Evolutionary conservation across 2,888 invertebrate species (phyloP), one percentile per base, ranked within the genome.

Genomic region (Andrena bucephala): DNA sequence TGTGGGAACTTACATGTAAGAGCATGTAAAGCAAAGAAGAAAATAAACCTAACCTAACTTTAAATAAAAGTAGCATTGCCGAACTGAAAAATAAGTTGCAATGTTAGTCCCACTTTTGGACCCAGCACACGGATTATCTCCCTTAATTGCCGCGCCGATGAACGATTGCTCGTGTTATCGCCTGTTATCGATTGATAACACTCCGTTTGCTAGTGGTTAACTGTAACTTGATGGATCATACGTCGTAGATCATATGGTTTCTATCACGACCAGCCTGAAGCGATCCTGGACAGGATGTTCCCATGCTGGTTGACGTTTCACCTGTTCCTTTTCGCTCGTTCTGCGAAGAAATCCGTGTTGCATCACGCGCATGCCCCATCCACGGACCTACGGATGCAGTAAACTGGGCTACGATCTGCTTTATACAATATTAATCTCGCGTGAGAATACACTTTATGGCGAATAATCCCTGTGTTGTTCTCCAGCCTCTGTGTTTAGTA

Each of bases 271-370:
- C 87, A 72, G 90, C 92, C 88, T 81, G 78, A 77, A 87, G 87
- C 87, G 77, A 90, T 90, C 83, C 86, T 77, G 81, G 88, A 85
- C 92, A 92, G 93, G 92, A 92, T 90, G 90, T 93, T 93, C 92
- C 90, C 92, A 93, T 92, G 90, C 85, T 80, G 89, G 86, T 86
- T 84, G 83, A 78, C 80, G 76, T 73, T 85, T 73, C 81, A 83
- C 85, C 86, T 89, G 89, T 86, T 88, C 75, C 73, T 85, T 89
- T 88, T 89, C 85, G 57, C 60, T 72, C 76, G 70, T 77, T 81
- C 79, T 5, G 86, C 84, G 80, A 85, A 82, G 84, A 86, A 90
- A 91, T 91, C 86, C 89, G 87, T 89, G 90, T 85, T 89, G 85
- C 87, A 90, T 91, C 85, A 86, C 87, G 72, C 20, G 83, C 69